phyloP scores from a whole-genome alignment of 2,113 vertebrate species.

The Isurus oxyrinchus region DNA sequence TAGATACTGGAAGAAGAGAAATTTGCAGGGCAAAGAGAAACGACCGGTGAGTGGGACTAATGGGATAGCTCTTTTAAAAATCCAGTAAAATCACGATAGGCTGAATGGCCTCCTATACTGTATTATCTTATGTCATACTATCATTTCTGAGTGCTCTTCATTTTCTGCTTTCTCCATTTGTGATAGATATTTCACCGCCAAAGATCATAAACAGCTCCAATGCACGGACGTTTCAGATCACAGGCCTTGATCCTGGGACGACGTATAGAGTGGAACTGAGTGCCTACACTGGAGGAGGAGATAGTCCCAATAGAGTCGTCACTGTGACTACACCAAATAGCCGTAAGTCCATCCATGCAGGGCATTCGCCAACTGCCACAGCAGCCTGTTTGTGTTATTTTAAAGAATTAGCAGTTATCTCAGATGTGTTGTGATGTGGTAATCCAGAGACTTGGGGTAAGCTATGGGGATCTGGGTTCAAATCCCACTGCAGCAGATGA shows the following conservation, averaged over 20 bases:
- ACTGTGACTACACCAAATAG: conserved; percentile 9
- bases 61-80: background rate
- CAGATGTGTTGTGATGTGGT: background rate
- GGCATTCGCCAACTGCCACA: background rate
- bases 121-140: background rate
- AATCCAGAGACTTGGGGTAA: no score
- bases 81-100: no score
- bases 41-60: background rate
- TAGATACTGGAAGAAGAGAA: background rate
- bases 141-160: background rate
- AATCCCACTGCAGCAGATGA: no score
- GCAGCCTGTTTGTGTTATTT: background rate
- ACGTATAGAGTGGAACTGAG: conserved; percentile 49
- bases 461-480: no score
- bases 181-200: background rate
- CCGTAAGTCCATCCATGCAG: background rate
- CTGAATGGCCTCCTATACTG: background rate
- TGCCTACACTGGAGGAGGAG: conserved; percentile 51
- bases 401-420: background rate
- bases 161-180: background rate
- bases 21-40: background rate
- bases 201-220: background rate
- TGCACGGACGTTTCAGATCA: conserved; percentile 39
- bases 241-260: conserved; percentile 48
- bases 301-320: conserved; percentile 22